These are phyloP conservation scores for Sigmodon hispidus DNA, from an alignment of 2,113 vertebrate genomes.

Conservation along the genomic window DNA sequence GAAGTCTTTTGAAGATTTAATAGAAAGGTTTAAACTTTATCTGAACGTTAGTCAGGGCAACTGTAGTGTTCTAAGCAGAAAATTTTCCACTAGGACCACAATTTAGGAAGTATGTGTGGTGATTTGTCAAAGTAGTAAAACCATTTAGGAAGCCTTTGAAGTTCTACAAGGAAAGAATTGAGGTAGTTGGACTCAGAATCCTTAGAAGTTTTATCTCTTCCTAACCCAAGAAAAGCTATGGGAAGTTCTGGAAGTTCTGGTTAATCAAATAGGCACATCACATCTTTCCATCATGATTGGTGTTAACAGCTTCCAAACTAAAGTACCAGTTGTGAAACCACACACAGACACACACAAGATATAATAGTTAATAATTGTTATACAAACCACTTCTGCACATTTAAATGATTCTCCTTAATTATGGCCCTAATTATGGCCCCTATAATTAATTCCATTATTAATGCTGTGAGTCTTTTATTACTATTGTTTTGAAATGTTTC, in stretches of 20 bases:
- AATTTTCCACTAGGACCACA: neutral
- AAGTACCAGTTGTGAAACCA: neutral
- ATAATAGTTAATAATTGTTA: neutral
- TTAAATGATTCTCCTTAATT: conserved; percentile 73
- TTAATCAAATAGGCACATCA: neutral
- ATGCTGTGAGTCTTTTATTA: neutral
- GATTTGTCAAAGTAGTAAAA: neutral
- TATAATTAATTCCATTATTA: conserved; percentile 45
- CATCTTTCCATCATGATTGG: neutral
- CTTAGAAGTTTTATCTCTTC: neutral
- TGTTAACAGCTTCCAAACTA: conserved; percentile 41
- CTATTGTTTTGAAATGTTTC: neutral
- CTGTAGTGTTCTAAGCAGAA: neutral
- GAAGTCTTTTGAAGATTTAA: neutral
- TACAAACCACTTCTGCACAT: conserved; percentile 44
- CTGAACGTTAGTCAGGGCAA: neutral
- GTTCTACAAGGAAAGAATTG: neutral
- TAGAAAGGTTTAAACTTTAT: neutral
- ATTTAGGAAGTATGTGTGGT: neutral
- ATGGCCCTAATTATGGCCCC: conserved; percentile 68
- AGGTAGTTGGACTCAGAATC: neutral
- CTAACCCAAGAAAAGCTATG: neutral
- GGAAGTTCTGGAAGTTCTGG: conserved; percentile 17
- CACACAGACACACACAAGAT: neutral
- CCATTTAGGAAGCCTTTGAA: neutral